Evolutionary conservation across 2,797 vertebrate genomes (phyloP), one percentile per base, ranked within the genome.

Genomic region (Peromyscus eremicus): DNA sequence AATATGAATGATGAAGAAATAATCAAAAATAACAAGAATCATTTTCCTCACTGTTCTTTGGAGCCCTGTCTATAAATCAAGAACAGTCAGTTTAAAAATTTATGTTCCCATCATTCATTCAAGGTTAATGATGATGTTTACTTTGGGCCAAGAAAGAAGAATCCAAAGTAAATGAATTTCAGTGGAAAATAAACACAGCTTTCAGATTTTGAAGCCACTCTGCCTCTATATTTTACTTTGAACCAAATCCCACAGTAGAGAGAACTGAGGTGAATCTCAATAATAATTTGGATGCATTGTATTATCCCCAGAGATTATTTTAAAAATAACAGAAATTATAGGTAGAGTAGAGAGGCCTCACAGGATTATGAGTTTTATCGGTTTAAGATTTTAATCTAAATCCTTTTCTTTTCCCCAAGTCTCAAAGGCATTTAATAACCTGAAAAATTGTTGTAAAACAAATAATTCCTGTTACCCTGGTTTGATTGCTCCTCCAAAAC

Each of bases 1-100:
- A 97, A 92, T 97, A 95, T 93, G 82, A 97, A 96, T 9, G 27
- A 97, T 91, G 94, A 96, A 94, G 73, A 97, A 97, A 97, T 97
- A 97, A 97, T 95, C 16, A 96, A 95, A 98, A 98, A 94, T 62
- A 94, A 71, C 79, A 97, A 94, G 91, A 73, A 84, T 85, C 86
- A 90, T 97, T 97, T 97, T 97, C 52, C 46, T 94, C 82, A 94
- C 73, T 94, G 89, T 92, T 91, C 93, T 92, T 75, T 96, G 94
- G 55, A 96, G 3, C 29, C 14, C 34, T 87, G 46, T n/a, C 79
- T 97, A 96, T 97, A 97, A 97, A 96, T 98, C 94, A 97, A 94
- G 80, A 96, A 55, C 0, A 79, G 79, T 90, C 88, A 77, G 70
- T 92, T 76, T 95, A 89, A 96, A 97, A 97, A 90, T 87, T 19